Evolutionary conservation across 2,113 vertebrate genomes (phyloP).

Genomic region (Scytalopus superciliaris): DNA sequence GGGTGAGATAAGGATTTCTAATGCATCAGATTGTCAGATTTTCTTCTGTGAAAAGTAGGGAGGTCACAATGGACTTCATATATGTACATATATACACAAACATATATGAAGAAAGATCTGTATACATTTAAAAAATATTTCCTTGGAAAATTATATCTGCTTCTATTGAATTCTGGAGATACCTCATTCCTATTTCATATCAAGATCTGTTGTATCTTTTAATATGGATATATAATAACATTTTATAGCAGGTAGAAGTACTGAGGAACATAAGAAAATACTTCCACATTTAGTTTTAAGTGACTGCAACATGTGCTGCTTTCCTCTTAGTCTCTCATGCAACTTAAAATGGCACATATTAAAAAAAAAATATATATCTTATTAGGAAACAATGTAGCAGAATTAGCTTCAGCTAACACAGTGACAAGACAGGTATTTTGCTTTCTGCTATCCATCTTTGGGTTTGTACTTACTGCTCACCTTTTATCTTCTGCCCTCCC

Average conservation of each 20-base stretch:
- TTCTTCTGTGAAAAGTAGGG: not conserved
- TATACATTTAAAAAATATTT: not conserved
- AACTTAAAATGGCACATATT: not conserved
- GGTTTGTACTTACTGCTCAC: not conserved
- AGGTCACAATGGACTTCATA: not conserved
- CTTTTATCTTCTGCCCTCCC: not conserved
- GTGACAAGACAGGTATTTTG: not conserved
- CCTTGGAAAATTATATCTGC: not conserved
- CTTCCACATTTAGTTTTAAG: not conserved
- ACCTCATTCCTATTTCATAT: not conserved
- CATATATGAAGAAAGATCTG: not conserved
- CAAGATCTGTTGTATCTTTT: not conserved
- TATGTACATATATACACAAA: not conserved
- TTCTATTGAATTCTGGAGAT: not conserved
- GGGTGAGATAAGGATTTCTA: not conserved
- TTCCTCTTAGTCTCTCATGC: not conserved
- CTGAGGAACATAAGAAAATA: not conserved
- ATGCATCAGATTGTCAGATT: not conserved
- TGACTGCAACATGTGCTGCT: not conserved
- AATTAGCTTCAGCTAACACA: not conserved
- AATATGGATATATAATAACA: not conserved
- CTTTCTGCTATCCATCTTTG: not conserved
- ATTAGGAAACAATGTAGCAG: not conserved
- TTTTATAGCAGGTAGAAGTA: not conserved
- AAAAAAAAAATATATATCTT: not conserved